Percentiles rank a stretch among this genome's conserved stretches.
Conservation (phyloP, 1,140 invertebrate species). For the Eufriesea mexicana region DNA sequence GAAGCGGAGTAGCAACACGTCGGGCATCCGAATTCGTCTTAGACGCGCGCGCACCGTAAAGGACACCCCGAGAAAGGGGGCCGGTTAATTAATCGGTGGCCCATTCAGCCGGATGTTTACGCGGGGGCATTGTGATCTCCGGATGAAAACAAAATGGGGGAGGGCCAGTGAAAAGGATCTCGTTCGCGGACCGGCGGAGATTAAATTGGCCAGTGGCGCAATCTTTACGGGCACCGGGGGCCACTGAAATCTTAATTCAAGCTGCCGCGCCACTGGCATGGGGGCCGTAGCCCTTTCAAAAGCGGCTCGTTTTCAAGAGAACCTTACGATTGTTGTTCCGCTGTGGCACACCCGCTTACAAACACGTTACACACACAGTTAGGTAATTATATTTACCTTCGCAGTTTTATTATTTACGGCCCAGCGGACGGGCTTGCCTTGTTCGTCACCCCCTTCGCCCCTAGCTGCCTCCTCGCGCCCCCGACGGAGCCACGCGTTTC, state of each 20-base stretch:
- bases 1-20: not conserved
- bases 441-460: not conserved
- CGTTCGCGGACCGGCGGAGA: slow-evolving; percentile 44
- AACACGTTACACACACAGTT: slow-evolving; percentile 69
- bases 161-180: slow-evolving; percentile 49
- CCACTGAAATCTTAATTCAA: slow-evolving; percentile 69
- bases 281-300: slow-evolving; percentile 61
- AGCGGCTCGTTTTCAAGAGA: slow-evolving; percentile 65
- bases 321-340: slow-evolving; percentile 70
- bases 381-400: slow-evolving; percentile 79
- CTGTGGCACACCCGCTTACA: slow-evolving; percentile 57
- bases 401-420: slow-evolving; percentile 75
- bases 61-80: not conserved
- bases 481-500: not conserved
- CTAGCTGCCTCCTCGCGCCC: not conserved
- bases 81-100: slow-evolving; percentile 44
- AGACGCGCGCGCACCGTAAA: not conserved
- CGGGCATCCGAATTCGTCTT: not conserved
- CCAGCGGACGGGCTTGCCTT: not conserved
- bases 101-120: slow-evolving; percentile 37
- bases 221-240: slow-evolving; percentile 55
- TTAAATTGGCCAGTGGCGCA: slow-evolving; percentile 62
- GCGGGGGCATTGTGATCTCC: slow-evolving; percentile 24
- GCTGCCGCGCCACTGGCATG: slow-evolving; percentile 25
- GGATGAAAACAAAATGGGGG: slow-evolving; percentile 42